Evolutionary conservation across 92 coral and sea anemone species (phyloP), one percentile per base, ranked within the genome.

Genomic region (Epizoanthus ramosus): DNA sequence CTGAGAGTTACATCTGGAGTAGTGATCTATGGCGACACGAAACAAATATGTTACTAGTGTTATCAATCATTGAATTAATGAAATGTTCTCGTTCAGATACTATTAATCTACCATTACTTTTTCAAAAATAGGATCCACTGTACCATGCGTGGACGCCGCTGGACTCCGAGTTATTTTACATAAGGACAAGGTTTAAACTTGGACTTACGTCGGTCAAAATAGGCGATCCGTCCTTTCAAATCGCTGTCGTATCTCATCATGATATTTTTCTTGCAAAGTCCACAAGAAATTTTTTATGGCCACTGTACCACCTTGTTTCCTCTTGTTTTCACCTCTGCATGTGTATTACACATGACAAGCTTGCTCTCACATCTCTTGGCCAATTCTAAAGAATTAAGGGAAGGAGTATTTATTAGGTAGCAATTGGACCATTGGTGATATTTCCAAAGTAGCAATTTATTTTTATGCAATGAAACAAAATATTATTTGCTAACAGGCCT

Each of bases 321-420:
- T 33, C 87, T 4, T 57, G 67, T 73, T 87, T 73, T 81, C 71
- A 81, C 71, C 83, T 83, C 61, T 85, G 87, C 74, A 76, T 87
- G 87, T 33, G 39, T 87, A 79, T 87, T 70, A 73, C 90, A 87
- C 80, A 61, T 81, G 58, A 81, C 87, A 64, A 82, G 65, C 77
- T 47, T 68, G 58, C 90, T 87, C 75, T 53, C 90, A 73, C 73
- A 72, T 81, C 86, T 87, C 64, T 64, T 73, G 72, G 87, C 87
- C 63, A 87, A 69, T 15, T 87, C 90, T 87, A 83, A 87, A 87
- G n/a, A n/a, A n/a, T n/a, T n/a, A n/a, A n/a, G n/a, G n/a, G n/a
- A n/a, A n/a, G n/a, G n/a, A n/a, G n/a, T n/a, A n/a, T n/a, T n/a
- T n/a, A n/a, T n/a, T n/a, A n/a, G n/a, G n/a, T n/a, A n/a, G n/a